A percentile compares a stretch with the other conserved stretches of the same genome.
These are phyloP conservation scores for Halictus rubicundus DNA, from an alignment of 1,140 invertebrate genomes.

Conservation along the genomic window DNA sequence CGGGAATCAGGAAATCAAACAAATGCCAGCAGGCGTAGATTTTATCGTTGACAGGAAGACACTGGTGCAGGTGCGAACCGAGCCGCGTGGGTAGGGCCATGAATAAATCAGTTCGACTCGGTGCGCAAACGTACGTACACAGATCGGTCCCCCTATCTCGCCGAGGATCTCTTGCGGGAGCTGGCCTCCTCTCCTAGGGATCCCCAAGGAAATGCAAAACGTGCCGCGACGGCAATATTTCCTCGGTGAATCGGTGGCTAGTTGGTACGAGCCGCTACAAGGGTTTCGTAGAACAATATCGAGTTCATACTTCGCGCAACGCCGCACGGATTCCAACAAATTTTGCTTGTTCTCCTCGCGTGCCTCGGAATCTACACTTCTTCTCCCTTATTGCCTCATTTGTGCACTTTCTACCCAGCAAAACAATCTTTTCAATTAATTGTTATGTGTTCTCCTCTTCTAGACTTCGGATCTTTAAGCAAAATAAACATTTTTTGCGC, in stretches of 20 bases:
- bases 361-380: no score
- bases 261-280: background rate
- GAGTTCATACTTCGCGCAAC: background rate
- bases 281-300: background rate
- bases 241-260: background rate
- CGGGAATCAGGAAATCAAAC: constrained; percentile 51
- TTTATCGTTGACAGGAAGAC: constrained; percentile 57
- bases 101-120: constrained; percentile 66
- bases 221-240: background rate
- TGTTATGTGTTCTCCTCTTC: no score
- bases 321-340: background rate
- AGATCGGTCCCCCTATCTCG: constrained; percentile 45
- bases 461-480: no score
- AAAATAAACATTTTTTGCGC: no score
- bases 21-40: constrained; percentile 49
- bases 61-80: constrained; percentile 60
- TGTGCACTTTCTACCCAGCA: no score
- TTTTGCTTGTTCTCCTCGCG: background rate
- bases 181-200: background rate
- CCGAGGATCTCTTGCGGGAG: constrained; percentile 21
- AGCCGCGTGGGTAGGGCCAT: constrained; percentile 53
- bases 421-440: no score
- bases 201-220: background rate
- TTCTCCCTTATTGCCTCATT: no score
- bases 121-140: constrained; percentile 27